Base-by-base conservation (phyloP, 1,140 invertebrate genomes). In the Bilobella aurantiaca region DNA sequence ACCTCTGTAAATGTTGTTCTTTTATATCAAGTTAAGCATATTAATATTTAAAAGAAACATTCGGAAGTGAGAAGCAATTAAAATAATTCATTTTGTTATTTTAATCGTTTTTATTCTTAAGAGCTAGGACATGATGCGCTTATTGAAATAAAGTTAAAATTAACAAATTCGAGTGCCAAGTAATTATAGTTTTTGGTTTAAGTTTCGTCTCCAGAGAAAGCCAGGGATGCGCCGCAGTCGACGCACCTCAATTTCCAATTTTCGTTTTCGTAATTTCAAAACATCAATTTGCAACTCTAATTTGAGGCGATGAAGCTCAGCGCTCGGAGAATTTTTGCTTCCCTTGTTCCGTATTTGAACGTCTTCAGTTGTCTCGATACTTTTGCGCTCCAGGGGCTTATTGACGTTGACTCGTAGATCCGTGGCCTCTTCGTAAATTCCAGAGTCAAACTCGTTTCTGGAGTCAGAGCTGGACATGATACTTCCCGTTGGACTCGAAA, bases 201-300 rank as follows among this genome's bases (percentile, higher is more conserved):
- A 23, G 21, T 25, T 25, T 31, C 57, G 27, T 30, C 57, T 58
- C 57, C 57, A 58, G 21, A 58, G 3, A 29, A 28, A 31, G 3
- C 25, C 57, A 58, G 57, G 57, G 21, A 5, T 29, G 12, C 62
- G 62, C n/a, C 42, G 21, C 21, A 56, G 21, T 12, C 29, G 63
- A 34, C 63, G 58, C 21, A 73, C 58, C 32, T 73, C 71, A 1
- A 60, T 58, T 5, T 62, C 58, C 42, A 73, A 46, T 53, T 70
- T 73, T 58, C 62, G 32, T 30, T 70, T 73, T 29, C 68, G 53
- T 8, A 73, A 67, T 62, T 64, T 65, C n/a, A 73, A 42, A 3
- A 73, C 66, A 42, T 70, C 66, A 49, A 73, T 70, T 69, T 73
- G 71, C 3, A 73, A 57, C 28, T 70, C 65, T 3, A 73, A 58